Conservation (phyloP, 2,888 invertebrate species). For the Macaria notata region DNA sequence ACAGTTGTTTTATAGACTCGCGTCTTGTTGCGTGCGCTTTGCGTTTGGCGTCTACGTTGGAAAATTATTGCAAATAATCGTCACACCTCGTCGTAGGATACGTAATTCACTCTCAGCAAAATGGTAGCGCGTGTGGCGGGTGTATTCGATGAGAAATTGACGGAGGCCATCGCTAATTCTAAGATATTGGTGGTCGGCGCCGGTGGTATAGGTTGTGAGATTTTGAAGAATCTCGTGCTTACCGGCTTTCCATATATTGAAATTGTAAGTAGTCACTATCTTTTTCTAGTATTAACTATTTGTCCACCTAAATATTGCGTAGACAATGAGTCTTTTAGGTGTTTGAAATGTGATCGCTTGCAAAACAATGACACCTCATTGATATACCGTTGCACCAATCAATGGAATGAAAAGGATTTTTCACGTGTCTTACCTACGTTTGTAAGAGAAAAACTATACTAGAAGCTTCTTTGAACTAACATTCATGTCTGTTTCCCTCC, state of each 20-base stretch:
- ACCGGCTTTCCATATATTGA: constrained; percentile 96
- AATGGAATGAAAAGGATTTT: too few relatives aligned
- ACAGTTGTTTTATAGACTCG: constrained; percentile 38
- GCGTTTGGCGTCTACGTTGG: constrained; percentile 36
- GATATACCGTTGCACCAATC: too few relatives aligned
- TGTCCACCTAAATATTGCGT: too few relatives aligned
- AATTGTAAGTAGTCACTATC: constrained; percentile 86
- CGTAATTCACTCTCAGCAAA: constrained; percentile 40
- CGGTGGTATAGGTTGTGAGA: constrained; percentile 99
- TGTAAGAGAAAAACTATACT: too few relatives aligned
- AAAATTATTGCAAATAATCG: constrained; percentile 37
- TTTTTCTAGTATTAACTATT: not conserved
- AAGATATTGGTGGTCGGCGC: constrained; percentile 96
- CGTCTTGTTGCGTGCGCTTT: constrained; percentile 1
- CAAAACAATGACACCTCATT: too few relatives aligned
- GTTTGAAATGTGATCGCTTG: too few relatives aligned
- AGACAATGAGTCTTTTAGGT: too few relatives aligned
- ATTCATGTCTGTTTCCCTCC: too few relatives aligned
- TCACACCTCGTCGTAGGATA: constrained; percentile 28
- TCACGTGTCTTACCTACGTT: too few relatives aligned
- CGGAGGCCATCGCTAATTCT: constrained; percentile 85
- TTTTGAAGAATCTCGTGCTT: constrained; percentile 97
- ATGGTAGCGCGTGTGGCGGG: constrained; percentile 87
- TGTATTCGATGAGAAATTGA: constrained; percentile 85
- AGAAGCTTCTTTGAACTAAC: too few relatives aligned